These are phyloP conservation scores for Malurus splendens DNA, from an alignment of 2,797 vertebrate genomes.

Conservation along the genomic window DNA sequence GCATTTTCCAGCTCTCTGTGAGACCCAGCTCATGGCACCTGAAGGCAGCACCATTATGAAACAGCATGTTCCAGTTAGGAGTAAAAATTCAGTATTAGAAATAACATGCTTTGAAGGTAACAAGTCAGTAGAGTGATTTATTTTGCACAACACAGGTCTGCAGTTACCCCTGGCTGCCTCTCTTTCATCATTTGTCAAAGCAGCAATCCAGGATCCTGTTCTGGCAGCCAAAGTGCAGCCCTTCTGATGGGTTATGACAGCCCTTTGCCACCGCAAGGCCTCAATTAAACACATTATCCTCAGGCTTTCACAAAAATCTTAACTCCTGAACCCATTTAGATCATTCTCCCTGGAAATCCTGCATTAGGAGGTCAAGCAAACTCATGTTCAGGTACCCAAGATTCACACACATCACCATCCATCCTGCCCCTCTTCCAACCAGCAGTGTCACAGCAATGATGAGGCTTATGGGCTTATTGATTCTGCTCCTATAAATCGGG, in stretches of 20 bases:
- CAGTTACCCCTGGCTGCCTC: neutral
- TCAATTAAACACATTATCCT: neutral
- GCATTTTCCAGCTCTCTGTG: neutral
- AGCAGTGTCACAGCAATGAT: accelerated
- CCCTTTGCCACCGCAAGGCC: neutral
- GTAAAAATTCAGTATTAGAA: neutral
- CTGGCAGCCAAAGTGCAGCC: neutral
- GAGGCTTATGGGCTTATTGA: neutral
- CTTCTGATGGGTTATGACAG: neutral
- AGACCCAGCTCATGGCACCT: neutral
- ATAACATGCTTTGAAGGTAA: neutral
- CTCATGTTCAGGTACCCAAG: neutral
- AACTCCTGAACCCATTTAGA: neutral
- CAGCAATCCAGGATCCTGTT: neutral
- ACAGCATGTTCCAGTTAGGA: neutral
- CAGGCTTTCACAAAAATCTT: neutral
- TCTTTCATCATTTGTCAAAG: neutral
- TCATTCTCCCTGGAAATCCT: accelerated
- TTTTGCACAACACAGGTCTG: neutral
- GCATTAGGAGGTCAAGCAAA: neutral
- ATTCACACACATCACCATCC: neutral
- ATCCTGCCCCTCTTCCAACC: neutral
- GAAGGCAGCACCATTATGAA: neutral
- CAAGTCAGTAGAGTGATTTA: neutral
- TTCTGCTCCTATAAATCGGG: neutral